Conservation (phyloP, 2,888 invertebrate genomes). For the Pachymerium ferrugineum region DNA sequence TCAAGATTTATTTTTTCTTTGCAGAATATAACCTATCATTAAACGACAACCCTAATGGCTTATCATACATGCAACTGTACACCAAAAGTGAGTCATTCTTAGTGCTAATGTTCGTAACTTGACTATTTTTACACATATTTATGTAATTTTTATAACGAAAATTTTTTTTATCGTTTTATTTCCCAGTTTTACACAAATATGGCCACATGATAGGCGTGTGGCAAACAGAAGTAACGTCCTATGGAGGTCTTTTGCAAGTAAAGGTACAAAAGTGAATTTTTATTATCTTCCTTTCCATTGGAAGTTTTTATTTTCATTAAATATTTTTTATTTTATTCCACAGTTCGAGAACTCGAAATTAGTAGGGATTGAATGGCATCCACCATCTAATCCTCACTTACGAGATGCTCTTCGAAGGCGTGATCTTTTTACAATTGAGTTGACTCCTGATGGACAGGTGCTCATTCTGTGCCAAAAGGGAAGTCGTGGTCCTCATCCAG, state of each 20-base stretch:
- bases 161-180: neutral
- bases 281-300: neutral
- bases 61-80: conserved; percentile 10
- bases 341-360: conserved; percentile 38
- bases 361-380: conserved; percentile 38
- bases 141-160: neutral
- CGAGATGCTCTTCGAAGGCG: conserved; percentile 37
- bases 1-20: neutral
- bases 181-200: conserved; percentile 40
- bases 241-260: conserved; percentile 40
- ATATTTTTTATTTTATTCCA: conserved; percentile 30
- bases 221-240: conserved; percentile 39
- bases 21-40: conserved; percentile 2
- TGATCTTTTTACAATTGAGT: conserved; percentile 38
- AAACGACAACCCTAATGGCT: neutral
- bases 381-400: conserved; percentile 39
- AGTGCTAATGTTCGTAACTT: neutral
- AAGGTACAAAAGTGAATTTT: conserved; percentile 36
- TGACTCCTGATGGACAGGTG: conserved; percentile 33
- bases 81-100: conserved; percentile 23
- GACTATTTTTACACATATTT: neutral
- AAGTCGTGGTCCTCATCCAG: conserved; percentile 16
- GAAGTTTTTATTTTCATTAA: neutral
- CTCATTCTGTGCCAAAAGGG: conserved; percentile 37
- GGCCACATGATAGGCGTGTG: conserved; percentile 39